phyloP scores from a whole-genome alignment of 2,113 vertebrate genomes.

The Misgurnus mizolepis region DNA sequence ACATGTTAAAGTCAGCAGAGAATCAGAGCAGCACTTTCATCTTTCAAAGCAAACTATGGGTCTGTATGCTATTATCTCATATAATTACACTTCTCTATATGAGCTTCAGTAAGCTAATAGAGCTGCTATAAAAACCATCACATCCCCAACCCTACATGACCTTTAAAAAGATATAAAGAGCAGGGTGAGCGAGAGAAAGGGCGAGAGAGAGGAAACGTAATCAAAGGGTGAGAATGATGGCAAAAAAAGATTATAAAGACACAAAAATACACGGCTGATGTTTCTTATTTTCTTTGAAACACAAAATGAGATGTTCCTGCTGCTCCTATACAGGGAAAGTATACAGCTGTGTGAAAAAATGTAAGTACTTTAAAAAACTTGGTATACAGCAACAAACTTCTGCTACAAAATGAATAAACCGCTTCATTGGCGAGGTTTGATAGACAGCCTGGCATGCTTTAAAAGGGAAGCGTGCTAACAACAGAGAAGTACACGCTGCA shows the following conservation, averaged over 20 bases:
- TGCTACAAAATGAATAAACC: too few relatives aligned
- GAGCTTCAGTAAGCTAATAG: conserved; percentile 4
- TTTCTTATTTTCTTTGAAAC: too few relatives aligned
- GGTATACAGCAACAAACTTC: too few relatives aligned
- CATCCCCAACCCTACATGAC: neutral
- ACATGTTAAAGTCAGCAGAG: conserved; percentile 32
- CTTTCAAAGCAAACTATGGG: conserved; percentile 23
- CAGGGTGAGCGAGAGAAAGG: neutral
- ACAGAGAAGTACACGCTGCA: neutral
- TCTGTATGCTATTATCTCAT: conserved; percentile 44
- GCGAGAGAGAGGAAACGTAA: neutral
- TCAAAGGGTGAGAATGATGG: neutral
- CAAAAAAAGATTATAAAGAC: too few relatives aligned
- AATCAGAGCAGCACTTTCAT: conserved; percentile 51
- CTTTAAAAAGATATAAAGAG: neutral
- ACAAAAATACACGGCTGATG: neutral
- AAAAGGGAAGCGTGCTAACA: neutral
- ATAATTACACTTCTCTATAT: conserved; percentile 41
- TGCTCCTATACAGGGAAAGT: too few relatives aligned
- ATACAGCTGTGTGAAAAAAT: too few relatives aligned
- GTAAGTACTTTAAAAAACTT: too few relatives aligned
- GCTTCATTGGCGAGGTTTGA: neutral
- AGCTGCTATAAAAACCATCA: neutral
- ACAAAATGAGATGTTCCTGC: too few relatives aligned
- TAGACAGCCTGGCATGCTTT: neutral